Evolutionary conservation across 2,888 invertebrate genomes (phyloP).

Genomic region (Ischnura elegans): DNA sequence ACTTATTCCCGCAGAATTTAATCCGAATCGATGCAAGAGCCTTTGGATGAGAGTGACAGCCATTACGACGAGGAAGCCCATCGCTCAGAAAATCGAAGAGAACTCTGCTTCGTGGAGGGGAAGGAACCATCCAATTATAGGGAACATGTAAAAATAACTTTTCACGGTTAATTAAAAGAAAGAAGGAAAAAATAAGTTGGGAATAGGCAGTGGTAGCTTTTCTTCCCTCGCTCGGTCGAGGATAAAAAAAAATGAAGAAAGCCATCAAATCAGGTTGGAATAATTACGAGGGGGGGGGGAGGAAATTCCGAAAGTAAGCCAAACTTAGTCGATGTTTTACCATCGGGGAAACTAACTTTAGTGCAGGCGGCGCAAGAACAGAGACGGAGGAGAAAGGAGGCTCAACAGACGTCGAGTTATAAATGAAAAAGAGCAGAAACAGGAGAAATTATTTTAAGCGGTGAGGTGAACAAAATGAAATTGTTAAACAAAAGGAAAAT

Average conservation of each 20-base stretch:
- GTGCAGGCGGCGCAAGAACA: background rate
- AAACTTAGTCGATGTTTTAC: background rate
- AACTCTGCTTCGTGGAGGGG: background rate
- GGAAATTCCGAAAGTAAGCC: background rate
- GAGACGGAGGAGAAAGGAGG: background rate
- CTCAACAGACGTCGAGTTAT: background rate
- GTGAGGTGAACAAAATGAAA: too few species aligned
- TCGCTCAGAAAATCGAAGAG: background rate
- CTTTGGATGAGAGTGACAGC: background rate
- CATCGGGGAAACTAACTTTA: background rate
- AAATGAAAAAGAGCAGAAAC: too few species aligned
- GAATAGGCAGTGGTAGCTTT: background rate
- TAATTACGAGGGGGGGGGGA: background rate
- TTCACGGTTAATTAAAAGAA: slow-evolving; percentile 28
- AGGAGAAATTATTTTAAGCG: too few species aligned
- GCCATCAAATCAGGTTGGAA: slow-evolving; percentile 14
- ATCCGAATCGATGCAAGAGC: background rate
- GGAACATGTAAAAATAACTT: background rate
- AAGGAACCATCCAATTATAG: background rate
- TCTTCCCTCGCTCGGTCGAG: too few species aligned
- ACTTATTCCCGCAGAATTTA: background rate
- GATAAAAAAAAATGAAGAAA: background rate
- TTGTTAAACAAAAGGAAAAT: too few species aligned
- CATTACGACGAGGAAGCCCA: background rate
- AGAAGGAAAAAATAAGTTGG: too few species aligned